A percentile compares a stretch with the other conserved stretches of the same genome.
phyloP scores from a whole-genome alignment of 2,113 vertebrate species.

The Perca fluviatilis region DNA sequence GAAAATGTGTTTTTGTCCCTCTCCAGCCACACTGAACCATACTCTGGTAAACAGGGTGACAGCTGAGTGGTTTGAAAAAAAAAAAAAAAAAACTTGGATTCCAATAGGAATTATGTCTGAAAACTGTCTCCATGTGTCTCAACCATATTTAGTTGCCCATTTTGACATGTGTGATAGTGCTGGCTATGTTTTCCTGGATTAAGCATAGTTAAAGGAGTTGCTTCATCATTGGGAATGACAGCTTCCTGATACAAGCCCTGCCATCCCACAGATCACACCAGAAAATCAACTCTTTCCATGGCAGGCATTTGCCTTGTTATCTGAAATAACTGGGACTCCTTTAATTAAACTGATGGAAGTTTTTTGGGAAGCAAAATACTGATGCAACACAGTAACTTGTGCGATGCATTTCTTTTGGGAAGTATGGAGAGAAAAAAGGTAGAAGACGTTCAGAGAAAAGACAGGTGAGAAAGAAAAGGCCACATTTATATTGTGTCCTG shows the following conservation, averaged over 20 bases:
- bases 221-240: constrained; percentile 39
- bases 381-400: neutral
- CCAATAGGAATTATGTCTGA: neutral
- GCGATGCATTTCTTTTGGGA: neutral
- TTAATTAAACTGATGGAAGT: constrained; percentile 7
- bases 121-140: neutral
- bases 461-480: neutral
- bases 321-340: constrained; percentile 32
- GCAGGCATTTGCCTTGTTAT: constrained; percentile 18
- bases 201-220: constrained; percentile 58
- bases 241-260: constrained; percentile 51
- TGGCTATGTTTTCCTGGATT: constrained; percentile 44
- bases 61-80: constrained; percentile 38
- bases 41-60: constrained; percentile 29
- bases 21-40: constrained; percentile 4
- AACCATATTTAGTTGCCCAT: constrained; percentile 24
- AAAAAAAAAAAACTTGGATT: constrained; percentile 20
- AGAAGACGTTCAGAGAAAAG: neutral
- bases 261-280: constrained; percentile 32
- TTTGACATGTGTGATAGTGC: constrained; percentile 43
- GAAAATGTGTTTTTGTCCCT: constrained; percentile 18
- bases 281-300: constrained; percentile 49
- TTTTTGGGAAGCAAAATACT: neutral
- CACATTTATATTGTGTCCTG: neutral
- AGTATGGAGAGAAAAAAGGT: neutral